These are phyloP conservation scores for Platycercus adscitus DNA, from an alignment of 2,113 vertebrate species.

Conservation along the genomic window DNA sequence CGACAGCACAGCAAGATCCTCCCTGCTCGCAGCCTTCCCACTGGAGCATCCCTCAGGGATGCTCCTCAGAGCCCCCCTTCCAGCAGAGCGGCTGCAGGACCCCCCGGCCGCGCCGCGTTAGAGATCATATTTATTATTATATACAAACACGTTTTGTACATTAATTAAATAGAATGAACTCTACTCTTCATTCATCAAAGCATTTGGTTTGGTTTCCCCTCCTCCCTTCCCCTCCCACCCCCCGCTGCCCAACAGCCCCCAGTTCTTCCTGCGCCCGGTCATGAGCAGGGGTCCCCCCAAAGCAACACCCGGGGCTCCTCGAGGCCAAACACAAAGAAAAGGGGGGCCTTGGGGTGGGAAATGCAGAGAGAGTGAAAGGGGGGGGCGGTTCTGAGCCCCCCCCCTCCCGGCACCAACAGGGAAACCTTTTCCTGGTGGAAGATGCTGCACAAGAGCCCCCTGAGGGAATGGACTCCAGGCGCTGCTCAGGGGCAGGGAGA, in stretches of 20 bases:
- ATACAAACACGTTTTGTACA: slow-evolving; percentile 82
- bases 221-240: not conserved
- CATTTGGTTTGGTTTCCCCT: slow-evolving; percentile 20
- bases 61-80: not conserved
- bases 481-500: not conserved
- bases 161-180: slow-evolving; percentile 80
- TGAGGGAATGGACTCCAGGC: accelerated
- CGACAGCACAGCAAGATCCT: not conserved
- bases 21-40: not conserved
- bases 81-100: not conserved
- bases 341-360: not conserved
- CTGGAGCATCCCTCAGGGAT: not conserved
- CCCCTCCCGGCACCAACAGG: accelerated
- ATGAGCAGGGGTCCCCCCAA: not conserved
- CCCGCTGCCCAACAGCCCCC: not conserved
- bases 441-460: accelerated
- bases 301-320: not conserved
- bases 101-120: not conserved
- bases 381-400: accelerated
- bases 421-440: not conserved
- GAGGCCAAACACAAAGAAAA: not conserved
- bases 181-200: slow-evolving; percentile 56
- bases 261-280: not conserved
- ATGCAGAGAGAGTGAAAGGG: not conserved
- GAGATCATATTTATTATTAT: slow-evolving; percentile 81